A percentile compares a stretch with the other conserved stretches of the same genome.
phyloP scores from a whole-genome alignment of 1,140 invertebrate species.

The Bombyx mandarina region DNA sequence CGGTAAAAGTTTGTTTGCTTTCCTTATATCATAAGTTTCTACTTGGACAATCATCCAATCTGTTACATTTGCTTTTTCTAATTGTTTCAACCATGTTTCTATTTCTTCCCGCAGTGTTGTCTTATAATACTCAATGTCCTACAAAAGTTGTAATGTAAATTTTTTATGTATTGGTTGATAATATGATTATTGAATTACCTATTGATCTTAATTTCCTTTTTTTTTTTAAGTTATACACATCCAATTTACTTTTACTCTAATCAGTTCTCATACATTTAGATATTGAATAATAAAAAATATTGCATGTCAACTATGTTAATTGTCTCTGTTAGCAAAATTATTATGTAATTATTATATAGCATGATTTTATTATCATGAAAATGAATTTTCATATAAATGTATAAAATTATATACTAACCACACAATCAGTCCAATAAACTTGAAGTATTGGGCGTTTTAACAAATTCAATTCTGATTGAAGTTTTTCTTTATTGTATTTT shows the following conservation, averaged over 20 bases:
- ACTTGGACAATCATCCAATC: slow-evolving; percentile 97
- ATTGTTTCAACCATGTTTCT: slow-evolving; percentile 86
- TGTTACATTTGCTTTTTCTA: slow-evolving; percentile 81
- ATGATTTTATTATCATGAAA: too few relatives aligned
- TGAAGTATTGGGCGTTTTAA: slow-evolving; percentile 92
- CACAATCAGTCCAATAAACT: slow-evolving; percentile 95
- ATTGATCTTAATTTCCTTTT: not conserved
- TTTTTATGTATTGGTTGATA: not conserved
- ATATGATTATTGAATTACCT: not conserved
- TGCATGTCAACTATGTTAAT: too few relatives aligned
- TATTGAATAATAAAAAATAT: too few relatives aligned
- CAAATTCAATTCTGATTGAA: slow-evolving; percentile 82
- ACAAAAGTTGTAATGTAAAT: not conserved
- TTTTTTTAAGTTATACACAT: too few relatives aligned
- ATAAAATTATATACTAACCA: slow-evolving; percentile 72
- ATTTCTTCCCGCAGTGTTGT: slow-evolving; percentile 88
- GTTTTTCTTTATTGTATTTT: slow-evolving; percentile 80
- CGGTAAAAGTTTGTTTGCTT: slow-evolving; percentile 92
- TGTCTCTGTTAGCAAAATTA: too few relatives aligned
- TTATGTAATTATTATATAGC: too few relatives aligned
- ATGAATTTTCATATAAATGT: too few relatives aligned
- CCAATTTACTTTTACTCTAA: too few relatives aligned
- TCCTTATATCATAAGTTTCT: slow-evolving; percentile 91
- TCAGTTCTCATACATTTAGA: too few relatives aligned
- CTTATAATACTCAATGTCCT: slow-evolving; percentile 96